phyloP scores from a whole-genome alignment of 2,888 invertebrate genomes.

The Mechanitis mazaeus region DNA sequence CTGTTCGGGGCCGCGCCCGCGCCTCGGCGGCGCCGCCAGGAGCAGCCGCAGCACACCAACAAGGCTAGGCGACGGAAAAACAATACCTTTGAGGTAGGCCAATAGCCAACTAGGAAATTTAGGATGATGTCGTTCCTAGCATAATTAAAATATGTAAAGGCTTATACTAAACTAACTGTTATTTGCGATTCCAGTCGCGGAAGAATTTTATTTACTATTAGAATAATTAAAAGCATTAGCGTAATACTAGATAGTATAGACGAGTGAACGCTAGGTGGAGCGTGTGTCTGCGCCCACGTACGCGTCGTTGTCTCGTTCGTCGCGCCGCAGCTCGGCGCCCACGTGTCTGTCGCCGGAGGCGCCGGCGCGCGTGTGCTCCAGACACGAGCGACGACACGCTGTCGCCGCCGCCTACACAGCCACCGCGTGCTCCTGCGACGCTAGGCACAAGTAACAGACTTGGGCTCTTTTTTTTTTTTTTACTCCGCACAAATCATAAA shows the following conservation, averaged over 20 bases:
- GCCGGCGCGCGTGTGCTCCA: slow-evolving; percentile 41
- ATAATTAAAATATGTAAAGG: too few relatives aligned
- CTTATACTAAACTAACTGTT: too few relatives aligned
- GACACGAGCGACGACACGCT: slow-evolving; percentile 58
- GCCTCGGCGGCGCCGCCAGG: slow-evolving; percentile 57
- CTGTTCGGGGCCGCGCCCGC: slow-evolving; percentile 79
- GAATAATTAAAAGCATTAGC: not conserved
- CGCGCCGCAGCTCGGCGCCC: slow-evolving; percentile 51
- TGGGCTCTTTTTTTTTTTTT: not conserved
- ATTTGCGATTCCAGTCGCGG: too few relatives aligned
- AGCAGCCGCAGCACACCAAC: slow-evolving; percentile 52
- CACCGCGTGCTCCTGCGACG: slow-evolving; percentile 54
- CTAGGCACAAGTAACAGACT: slow-evolving; percentile 46
- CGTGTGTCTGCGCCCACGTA: slow-evolving; percentile 81
- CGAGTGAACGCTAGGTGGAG: slow-evolving; percentile 64
- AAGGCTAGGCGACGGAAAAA: slow-evolving; percentile 48
- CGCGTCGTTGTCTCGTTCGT: slow-evolving; percentile 75
- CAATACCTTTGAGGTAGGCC: slow-evolving; percentile 52
- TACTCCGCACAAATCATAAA: too few relatives aligned
- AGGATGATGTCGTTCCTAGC: too few relatives aligned
- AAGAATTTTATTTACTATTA: too few relatives aligned
- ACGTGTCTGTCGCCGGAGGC: slow-evolving; percentile 31
- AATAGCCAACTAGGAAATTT: too few relatives aligned
- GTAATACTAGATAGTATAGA: not conserved
- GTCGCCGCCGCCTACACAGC: slow-evolving; percentile 51